phyloP scores from a whole-genome alignment of 2,113 vertebrate genomes.

The Megaleporinus macrocephalus region DNA sequence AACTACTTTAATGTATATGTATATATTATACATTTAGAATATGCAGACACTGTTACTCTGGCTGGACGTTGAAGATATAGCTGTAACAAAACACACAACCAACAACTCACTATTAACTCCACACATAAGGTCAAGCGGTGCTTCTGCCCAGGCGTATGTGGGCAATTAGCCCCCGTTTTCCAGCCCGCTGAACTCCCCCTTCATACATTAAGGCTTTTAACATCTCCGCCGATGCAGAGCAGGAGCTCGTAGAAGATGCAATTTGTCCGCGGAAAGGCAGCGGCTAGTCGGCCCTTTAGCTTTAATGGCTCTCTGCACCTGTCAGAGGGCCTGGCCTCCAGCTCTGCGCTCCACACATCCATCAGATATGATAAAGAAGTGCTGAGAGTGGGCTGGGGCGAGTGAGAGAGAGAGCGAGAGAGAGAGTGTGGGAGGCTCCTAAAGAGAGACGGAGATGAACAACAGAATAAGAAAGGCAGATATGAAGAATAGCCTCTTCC shows the following conservation, averaged over 20 bases:
- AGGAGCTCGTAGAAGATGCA: not conserved
- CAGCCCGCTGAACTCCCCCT: not conserved
- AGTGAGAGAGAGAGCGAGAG: not conserved
- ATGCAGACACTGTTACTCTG: too few relatives aligned
- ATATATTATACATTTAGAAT: too few relatives aligned
- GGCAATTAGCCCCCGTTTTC: slow-evolving; percentile 20
- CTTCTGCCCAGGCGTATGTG: not conserved
- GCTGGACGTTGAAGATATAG: too few relatives aligned
- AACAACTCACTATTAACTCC: too few relatives aligned
- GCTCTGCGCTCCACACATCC: not conserved
- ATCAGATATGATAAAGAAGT: not conserved
- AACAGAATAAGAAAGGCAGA: not conserved
- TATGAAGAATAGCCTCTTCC: not conserved
- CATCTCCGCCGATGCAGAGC: slow-evolving; percentile 11
- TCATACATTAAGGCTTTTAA: slow-evolving; percentile 33
- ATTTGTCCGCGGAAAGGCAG: not conserved
- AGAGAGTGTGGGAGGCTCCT: not conserved
- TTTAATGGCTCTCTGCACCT: slow-evolving; percentile 45
- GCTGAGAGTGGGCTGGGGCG: not conserved
- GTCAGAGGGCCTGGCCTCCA: slow-evolving; percentile 21
- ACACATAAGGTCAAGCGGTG: not conserved
- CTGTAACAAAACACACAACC: too few relatives aligned
- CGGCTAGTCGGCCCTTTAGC: not conserved
- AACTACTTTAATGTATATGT: too few relatives aligned
- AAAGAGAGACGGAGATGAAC: not conserved